Evolutionary conservation across 2,113 vertebrate species (phyloP).

Genomic region (Sapajus apella): DNA sequence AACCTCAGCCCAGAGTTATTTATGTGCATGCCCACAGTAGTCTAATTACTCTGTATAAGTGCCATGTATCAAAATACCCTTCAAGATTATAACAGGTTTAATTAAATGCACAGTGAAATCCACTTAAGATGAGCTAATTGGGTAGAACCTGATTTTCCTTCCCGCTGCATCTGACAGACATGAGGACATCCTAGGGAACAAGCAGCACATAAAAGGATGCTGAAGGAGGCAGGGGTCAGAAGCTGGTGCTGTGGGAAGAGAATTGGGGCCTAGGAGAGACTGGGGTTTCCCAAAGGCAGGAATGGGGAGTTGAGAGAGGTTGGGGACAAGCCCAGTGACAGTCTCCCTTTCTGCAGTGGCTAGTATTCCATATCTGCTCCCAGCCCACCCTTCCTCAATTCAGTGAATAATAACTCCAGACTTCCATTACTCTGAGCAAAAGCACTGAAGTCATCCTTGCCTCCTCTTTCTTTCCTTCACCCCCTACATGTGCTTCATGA

Average conservation of each 20-base stretch:
- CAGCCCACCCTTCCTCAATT: accelerated
- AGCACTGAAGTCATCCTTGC: neutral
- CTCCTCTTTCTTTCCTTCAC: neutral
- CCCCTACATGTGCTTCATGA: neutral
- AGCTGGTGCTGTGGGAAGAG: neutral
- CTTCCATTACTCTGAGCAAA: neutral
- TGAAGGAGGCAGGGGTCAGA: neutral
- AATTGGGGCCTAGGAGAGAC: neutral
- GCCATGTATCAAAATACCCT: constrained; percentile 79
- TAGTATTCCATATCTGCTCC: neutral
- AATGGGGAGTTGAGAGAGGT: neutral
- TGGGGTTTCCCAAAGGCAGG: neutral
- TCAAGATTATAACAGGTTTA: constrained; percentile 77
- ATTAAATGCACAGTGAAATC: constrained; percentile 79
- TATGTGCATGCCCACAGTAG: constrained; percentile 58
- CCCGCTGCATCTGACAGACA: constrained; percentile 57
- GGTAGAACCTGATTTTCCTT: constrained; percentile 77
- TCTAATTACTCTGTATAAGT: constrained; percentile 75
- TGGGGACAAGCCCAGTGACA: neutral
- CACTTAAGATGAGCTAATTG: constrained; percentile 78
- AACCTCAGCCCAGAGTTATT: constrained; percentile 70
- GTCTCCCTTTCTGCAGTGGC: neutral
- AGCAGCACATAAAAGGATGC: neutral
- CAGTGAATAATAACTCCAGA: neutral
- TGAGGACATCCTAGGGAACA: constrained; percentile 41